phyloP scores from a whole-genome alignment of 2,113 vertebrate species.

The Pelmatolapia mariae region DNA sequence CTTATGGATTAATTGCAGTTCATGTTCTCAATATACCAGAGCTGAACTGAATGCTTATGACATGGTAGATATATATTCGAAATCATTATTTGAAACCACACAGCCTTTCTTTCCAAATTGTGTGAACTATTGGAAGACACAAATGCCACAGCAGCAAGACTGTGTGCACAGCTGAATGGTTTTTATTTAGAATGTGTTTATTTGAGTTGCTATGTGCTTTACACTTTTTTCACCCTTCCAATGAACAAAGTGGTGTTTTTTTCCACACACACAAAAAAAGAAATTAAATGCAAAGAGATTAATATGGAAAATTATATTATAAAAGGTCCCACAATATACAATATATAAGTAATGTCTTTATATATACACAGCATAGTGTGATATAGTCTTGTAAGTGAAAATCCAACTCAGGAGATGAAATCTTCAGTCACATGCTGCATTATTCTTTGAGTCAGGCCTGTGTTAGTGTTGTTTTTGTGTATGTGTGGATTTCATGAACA shows the following conservation, averaged over 20 bases:
- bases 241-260: background rate
- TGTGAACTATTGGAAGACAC: background rate
- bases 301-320: background rate
- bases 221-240: background rate
- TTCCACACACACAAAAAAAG: background rate
- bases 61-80: background rate
- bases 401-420: too few relatives aligned
- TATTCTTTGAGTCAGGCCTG: background rate
- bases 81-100: background rate
- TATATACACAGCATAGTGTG: background rate
- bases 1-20: background rate
- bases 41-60: background rate
- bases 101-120: background rate
- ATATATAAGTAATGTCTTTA: background rate
- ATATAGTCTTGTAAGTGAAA: too few relatives aligned
- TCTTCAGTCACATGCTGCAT: too few relatives aligned
- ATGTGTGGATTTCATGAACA: background rate
- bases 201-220: background rate
- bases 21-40: background rate
- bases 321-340: background rate
- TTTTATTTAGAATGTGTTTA: background rate
- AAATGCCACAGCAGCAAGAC: background rate
- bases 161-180: background rate
- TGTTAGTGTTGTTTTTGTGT: background rate
- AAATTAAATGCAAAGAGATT: background rate